phyloP scores from a whole-genome alignment of 2,113 vertebrate genomes.

The Chrysochloris asiatica region DNA sequence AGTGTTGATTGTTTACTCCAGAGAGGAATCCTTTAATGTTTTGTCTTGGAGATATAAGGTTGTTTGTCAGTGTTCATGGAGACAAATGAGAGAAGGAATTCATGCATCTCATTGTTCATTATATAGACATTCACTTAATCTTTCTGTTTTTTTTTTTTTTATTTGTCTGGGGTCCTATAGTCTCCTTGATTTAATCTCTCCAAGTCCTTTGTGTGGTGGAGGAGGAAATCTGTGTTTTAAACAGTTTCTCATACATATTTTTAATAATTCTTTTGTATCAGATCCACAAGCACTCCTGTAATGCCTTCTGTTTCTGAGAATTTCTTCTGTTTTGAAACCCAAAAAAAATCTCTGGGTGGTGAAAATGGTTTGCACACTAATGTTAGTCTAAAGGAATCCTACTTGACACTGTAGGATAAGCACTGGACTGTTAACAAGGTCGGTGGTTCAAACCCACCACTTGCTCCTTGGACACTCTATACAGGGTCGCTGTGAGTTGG shows the following conservation, averaged over 20 bases:
- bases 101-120: background rate
- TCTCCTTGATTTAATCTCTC: background rate
- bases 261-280: background rate
- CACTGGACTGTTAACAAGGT: too few species aligned
- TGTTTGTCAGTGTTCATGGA: background rate
- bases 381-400: too few species aligned
- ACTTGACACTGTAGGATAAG: too few species aligned
- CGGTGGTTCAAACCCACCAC: too few species aligned
- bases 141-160: background rate
- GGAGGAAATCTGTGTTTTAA: background rate
- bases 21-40: background rate
- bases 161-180: background rate
- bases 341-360: background rate
- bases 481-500: too few species aligned
- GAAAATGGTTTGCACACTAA: background rate
- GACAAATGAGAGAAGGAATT: background rate
- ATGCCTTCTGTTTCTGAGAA: background rate
- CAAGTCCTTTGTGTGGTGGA: background rate
- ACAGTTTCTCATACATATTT: background rate
- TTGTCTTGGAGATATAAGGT: background rate
- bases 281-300: too few species aligned
- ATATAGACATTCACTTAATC: background rate
- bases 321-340: background rate
- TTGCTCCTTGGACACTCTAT: too few species aligned
- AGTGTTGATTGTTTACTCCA: background rate